Percentiles rank a stretch among this genome's conserved stretches.
These are phyloP conservation scores for Brachypodius melanocephalos DNA, from an alignment of 2,113 vertebrate genomes.

Conservation along the genomic window DNA sequence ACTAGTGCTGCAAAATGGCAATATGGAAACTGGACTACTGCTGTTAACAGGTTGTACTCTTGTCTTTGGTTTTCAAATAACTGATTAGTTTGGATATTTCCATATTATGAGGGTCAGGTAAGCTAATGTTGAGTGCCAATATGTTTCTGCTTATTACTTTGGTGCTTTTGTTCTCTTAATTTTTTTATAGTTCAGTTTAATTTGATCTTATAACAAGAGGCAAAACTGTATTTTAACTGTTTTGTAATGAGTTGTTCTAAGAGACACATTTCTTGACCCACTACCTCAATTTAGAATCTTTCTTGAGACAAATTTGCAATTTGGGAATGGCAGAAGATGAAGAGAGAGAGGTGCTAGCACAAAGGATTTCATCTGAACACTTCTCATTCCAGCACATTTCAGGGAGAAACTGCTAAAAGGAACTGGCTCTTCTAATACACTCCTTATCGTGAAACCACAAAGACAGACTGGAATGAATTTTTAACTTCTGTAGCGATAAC, in stretches of 20 bases:
- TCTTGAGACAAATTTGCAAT: conserved; percentile 60
- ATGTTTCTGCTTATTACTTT: conserved; percentile 19
- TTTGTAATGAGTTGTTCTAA: conserved; percentile 57
- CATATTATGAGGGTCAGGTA: conserved; percentile 39
- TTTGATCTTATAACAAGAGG: conserved; percentile 31
- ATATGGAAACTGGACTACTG: background rate
- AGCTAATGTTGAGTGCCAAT: background rate
- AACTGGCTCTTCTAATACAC: conserved; percentile 69
- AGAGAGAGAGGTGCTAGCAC: conserved; percentile 59
- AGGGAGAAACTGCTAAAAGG: conserved; percentile 67
- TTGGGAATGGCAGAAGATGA: conserved; percentile 64
- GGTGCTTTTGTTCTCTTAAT: background rate
- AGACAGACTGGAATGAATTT: conserved; percentile 57
- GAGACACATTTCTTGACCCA: conserved; percentile 66
- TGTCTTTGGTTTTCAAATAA: conserved; percentile 1
- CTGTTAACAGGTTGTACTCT: background rate
- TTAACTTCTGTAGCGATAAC: conserved; percentile 59
- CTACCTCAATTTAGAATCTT: conserved; percentile 65
- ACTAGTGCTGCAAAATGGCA: background rate
- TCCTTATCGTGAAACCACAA: conserved; percentile 68
- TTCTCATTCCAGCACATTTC: conserved; percentile 74
- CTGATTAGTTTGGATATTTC: background rate
- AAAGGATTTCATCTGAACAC: conserved; percentile 62
- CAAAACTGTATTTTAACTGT: conserved; percentile 61
- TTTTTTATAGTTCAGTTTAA: conserved; percentile 36